A percentile compares a stretch with the other conserved stretches of the same genome.
These are phyloP conservation scores for Drosophila kohkoa DNA, from an alignment of 1,140 invertebrate genomes.

Conservation along the genomic window DNA sequence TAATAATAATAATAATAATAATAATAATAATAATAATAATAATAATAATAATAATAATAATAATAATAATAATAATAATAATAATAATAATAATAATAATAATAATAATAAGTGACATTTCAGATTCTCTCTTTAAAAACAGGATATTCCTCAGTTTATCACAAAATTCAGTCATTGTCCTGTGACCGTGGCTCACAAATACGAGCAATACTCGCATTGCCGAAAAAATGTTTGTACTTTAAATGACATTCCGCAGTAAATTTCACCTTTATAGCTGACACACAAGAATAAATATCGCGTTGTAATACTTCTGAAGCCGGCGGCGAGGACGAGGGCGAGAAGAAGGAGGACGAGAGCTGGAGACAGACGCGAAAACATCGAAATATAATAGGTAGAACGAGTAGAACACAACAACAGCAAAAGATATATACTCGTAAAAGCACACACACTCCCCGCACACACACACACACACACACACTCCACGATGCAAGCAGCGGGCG, in stretches of 20 bases:
- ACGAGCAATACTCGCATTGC: conserved; percentile 41
- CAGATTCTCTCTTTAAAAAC: too few relatives aligned
- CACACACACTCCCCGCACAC: conserved; percentile 17
- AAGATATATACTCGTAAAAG: conserved; percentile 21
- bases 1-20: too few relatives aligned
- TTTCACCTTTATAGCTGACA: conserved; percentile 83
- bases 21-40: too few relatives aligned
- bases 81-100: too few relatives aligned
- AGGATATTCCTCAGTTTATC: too few relatives aligned
- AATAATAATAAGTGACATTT: too few relatives aligned
- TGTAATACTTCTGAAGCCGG: conserved; percentile 37
- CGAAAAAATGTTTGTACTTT: conserved; percentile 72
- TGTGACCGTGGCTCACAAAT: conserved; percentile 18
- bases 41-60: too few relatives aligned
- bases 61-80: too few relatives aligned
- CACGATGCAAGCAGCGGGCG: conserved; percentile 32
- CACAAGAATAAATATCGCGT: conserved; percentile 79
- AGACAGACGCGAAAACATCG: conserved; percentile 30
- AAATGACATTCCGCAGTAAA: conserved; percentile 83
- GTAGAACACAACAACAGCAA: conserved; percentile 19
- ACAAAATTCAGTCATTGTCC: background rate
- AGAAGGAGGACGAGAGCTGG: conserved; percentile 8
- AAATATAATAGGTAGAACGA: conserved; percentile 38
- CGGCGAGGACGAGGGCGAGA: conserved; percentile 4
- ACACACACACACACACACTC: conserved; percentile 26